Conservation (phyloP, 1,140 invertebrate genomes). For the Bombus confusus region DNA sequence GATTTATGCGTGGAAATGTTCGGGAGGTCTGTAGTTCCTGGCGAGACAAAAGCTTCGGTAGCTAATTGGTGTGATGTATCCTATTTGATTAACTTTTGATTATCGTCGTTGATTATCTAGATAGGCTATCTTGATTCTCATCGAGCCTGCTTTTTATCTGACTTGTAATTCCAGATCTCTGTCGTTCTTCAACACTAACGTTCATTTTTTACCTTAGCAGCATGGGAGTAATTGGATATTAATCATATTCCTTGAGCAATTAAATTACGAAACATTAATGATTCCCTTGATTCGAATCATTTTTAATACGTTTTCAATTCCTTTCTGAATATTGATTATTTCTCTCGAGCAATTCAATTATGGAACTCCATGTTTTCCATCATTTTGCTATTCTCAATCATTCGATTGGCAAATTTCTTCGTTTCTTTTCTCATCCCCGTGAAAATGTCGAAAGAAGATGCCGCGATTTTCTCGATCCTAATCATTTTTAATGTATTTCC, state of each 20-base stretch:
- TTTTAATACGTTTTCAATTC: neutral
- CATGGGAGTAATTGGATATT: neutral
- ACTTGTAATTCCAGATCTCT: neutral
- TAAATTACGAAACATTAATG: neutral
- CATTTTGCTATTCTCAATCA: too few relatives aligned
- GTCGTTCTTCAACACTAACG: neutral
- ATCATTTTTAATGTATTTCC: too few relatives aligned
- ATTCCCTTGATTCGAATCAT: neutral
- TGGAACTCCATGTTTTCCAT: too few relatives aligned
- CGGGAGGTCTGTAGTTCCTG: neutral
- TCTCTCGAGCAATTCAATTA: neutral
- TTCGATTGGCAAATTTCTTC: too few relatives aligned
- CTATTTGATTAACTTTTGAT: neutral
- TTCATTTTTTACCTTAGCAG: neutral
- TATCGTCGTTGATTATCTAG: slow-evolving; percentile 13
- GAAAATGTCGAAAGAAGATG: too few relatives aligned
- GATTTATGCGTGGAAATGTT: neutral
- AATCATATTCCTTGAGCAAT: neutral
- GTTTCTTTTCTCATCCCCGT: too few relatives aligned
- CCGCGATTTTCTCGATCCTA: too few relatives aligned
- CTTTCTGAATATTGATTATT: neutral
- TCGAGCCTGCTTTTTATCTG: neutral
- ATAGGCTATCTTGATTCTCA: neutral
- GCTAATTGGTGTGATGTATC: neutral
- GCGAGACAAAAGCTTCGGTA: neutral